Evolutionary conservation across 2,888 invertebrate species (phyloP), one percentile per base, ranked within the genome.

Genomic region (Dynastes maya): DNA sequence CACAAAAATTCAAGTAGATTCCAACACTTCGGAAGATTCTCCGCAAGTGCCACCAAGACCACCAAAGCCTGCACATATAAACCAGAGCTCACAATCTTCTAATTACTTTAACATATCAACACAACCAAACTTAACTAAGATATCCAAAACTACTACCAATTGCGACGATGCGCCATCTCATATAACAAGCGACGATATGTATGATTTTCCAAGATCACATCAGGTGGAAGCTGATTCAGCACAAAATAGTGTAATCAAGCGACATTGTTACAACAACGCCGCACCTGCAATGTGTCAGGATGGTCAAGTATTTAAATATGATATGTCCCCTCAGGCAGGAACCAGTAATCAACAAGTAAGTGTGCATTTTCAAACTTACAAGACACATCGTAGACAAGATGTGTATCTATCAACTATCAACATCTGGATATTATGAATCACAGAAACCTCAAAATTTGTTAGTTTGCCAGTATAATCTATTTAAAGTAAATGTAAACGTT

Each of bases 191-290:
- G 93, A 93, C 84, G 93, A 92, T 79, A 90, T 91, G 85, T 94
- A 94, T 83, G 94, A 95, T 86, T 93, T 94, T 88, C 94, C 94
- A 22, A 90, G 94, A 81, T 93, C 93, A 40, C 93, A 93, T 86
- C 91, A 92, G 85, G 84, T 87, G 68, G 89, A 88, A 78, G 58
- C 61, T 11, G 58, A 82, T 83, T 3, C 84, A 45, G 32, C 61
- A 40, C 82, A 85, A 11, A 83, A 84, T 64, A 85, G 86, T 1
- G 82, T 86, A 53, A 84, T 85, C 11, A 84, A 87, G 40, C 88
- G 90, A 76, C 92, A 92, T 85, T 91, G 91, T 82, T 93, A 93
- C 83, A 90, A 91, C 72, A 93, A 93, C 85, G 92, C 92, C 5
- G 92, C 92, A 2, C 91, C 92, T 51, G 88, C 89, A 4, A 84